Conservation (phyloP, 2,113 vertebrate genomes). For the Neolamprologus caudopunctatus region DNA sequence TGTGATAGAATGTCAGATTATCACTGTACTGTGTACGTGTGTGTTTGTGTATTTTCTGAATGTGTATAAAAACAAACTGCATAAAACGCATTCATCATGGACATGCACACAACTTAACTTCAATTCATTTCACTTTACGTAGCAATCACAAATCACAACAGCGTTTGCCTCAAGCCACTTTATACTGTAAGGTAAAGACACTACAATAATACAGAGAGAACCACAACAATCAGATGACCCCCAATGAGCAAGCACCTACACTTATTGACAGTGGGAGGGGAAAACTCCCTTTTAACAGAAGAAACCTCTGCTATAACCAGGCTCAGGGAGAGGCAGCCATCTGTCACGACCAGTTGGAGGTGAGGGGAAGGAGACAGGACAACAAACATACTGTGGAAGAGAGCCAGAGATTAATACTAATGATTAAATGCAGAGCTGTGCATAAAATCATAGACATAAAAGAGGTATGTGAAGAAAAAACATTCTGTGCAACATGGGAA, state of each 20-base stretch:
- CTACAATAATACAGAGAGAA: neutral
- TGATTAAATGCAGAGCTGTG: neutral
- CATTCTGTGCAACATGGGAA: neutral
- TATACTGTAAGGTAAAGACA: neutral
- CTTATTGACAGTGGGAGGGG: neutral
- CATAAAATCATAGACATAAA: neutral
- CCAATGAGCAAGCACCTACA: neutral
- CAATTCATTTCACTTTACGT: neutral
- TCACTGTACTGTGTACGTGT: neutral
- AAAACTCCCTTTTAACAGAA: neutral
- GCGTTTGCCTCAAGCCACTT: neutral
- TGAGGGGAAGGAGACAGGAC: neutral
- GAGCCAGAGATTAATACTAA: neutral
- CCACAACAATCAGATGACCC: neutral
- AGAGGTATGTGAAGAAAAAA: neutral
- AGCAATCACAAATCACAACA: neutral
- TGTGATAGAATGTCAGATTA: slow-evolving; percentile 1
- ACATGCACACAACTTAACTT: neutral
- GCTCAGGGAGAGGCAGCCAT: neutral
- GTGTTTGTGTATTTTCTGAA: neutral
- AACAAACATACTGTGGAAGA: neutral
- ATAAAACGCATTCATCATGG: neutral
- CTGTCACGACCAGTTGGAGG: neutral
- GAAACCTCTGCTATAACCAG: neutral
- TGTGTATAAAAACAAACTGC: accelerated